Conservation (phyloP, 2,888 invertebrate species). For the Hirudinaria manillensis region DNA sequence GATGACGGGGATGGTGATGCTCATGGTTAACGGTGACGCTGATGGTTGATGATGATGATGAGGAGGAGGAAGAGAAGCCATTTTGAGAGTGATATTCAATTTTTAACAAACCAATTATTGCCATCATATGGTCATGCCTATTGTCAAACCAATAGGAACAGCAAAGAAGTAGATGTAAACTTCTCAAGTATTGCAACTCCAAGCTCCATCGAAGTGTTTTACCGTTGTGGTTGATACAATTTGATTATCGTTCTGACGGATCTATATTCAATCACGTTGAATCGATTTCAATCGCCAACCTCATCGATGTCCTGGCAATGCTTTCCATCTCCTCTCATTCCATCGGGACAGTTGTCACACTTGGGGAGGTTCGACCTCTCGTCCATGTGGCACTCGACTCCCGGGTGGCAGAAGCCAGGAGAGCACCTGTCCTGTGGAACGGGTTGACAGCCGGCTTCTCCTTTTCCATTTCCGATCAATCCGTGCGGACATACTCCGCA, state of each 20-base stretch:
- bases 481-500: slow-evolving; percentile 41
- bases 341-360: slow-evolving; percentile 70
- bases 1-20: no score
- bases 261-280: not conserved
- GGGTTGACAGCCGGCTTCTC: slow-evolving; percentile 4
- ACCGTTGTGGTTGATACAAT: not conserved
- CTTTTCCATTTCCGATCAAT: slow-evolving; percentile 34
- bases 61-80: no score
- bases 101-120: no score
- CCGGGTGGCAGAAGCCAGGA: slow-evolving; percentile 46
- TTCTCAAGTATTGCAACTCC: no score
- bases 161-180: no score
- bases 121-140: no score
- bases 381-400: slow-evolving; percentile 38
- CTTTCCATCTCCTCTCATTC: slow-evolving; percentile 68
- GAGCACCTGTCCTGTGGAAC: slow-evolving; percentile 18
- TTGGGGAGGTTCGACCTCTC: slow-evolving; percentile 57
- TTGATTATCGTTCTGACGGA: no score
- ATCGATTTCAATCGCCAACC: slow-evolving; percentile 3
- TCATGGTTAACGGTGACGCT: no score
- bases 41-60: no score
- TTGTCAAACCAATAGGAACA: no score
- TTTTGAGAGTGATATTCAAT: no score
- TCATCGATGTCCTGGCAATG: slow-evolving; percentile 36
- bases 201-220: not conserved